Conservation (phyloP, 2,888 invertebrate genomes). For the Eueremaeus valkanovi region DNA sequence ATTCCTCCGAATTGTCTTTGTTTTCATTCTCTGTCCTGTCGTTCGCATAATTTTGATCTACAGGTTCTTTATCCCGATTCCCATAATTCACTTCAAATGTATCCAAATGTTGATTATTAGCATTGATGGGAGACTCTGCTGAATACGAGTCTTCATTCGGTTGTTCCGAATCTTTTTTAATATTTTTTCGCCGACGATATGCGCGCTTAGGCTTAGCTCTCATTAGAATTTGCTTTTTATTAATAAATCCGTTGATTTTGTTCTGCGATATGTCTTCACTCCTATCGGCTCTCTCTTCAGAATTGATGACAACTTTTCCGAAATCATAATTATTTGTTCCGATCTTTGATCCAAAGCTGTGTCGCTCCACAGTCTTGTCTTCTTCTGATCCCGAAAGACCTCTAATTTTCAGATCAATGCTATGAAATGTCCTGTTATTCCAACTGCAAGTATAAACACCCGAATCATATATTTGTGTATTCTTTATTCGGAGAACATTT, state of each 20-base stretch:
- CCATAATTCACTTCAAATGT: constrained; percentile 25
- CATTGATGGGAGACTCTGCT: constrained; percentile 1
- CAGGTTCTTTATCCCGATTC: not conserved
- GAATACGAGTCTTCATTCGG: not conserved
- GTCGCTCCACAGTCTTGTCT: constrained; percentile 47
- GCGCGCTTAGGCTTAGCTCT: constrained; percentile 5
- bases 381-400: constrained; percentile 71
- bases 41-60: not conserved
- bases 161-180: not conserved
- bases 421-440: not conserved
- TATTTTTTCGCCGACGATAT: not conserved
- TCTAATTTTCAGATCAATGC: not conserved
- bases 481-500: constrained; percentile 78
- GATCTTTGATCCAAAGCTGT: constrained; percentile 1
- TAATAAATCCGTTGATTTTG: not conserved
- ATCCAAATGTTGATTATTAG: not conserved
- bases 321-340: not conserved
- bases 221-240: not conserved
- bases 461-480: constrained; percentile 72
- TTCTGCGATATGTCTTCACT: not conserved
- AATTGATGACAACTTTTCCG: constrained; percentile 7
- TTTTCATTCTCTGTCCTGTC: not conserved
- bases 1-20: not conserved
- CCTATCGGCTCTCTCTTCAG: not conserved
- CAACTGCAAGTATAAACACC: constrained; percentile 72